These are phyloP conservation scores for Nixonia krombeini DNA, from an alignment of 1,140 invertebrate genomes.

Conservation along the genomic window DNA sequence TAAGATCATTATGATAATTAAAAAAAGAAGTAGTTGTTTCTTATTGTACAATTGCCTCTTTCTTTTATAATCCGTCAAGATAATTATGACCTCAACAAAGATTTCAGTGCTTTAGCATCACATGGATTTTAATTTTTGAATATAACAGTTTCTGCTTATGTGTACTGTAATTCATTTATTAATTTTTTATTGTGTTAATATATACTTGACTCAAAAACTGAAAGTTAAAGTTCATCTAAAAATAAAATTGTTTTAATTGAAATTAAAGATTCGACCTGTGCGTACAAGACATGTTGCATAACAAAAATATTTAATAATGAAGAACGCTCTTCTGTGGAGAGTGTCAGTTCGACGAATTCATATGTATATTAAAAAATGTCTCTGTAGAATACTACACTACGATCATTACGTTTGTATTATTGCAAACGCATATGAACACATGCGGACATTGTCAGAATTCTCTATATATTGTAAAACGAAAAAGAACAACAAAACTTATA, in stretches of 20 bases:
- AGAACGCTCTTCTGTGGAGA: slow-evolving; percentile 15
- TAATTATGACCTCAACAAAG: no score
- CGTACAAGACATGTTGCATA: slow-evolving; percentile 29
- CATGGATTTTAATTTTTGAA: no score
- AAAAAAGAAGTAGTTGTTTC: no score
- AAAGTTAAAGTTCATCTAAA: not conserved
- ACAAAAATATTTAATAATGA: slow-evolving; percentile 20
- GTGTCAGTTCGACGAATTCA: slow-evolving; percentile 13
- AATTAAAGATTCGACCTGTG: slow-evolving; percentile 20
- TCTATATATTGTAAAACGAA: slow-evolving; percentile 9
- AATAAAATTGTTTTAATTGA: not conserved
- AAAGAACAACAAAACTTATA: slow-evolving; percentile 5
- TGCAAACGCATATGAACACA: slow-evolving; percentile 2
- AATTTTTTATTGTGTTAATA: no score
- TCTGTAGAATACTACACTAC: slow-evolving; percentile 17
- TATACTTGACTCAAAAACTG: no score
- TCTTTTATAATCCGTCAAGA: no score
- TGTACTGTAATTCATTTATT: no score
- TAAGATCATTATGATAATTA: no score
- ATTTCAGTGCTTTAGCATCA: no score
- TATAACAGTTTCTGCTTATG: no score
- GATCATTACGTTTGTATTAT: no score
- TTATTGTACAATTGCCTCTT: no score
- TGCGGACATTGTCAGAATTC: not conserved
- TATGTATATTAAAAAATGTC: slow-evolving; percentile 11